Evolutionary conservation across 1,140 invertebrate species (phyloP).

Genomic region (Drosophila ercepeae): DNA sequence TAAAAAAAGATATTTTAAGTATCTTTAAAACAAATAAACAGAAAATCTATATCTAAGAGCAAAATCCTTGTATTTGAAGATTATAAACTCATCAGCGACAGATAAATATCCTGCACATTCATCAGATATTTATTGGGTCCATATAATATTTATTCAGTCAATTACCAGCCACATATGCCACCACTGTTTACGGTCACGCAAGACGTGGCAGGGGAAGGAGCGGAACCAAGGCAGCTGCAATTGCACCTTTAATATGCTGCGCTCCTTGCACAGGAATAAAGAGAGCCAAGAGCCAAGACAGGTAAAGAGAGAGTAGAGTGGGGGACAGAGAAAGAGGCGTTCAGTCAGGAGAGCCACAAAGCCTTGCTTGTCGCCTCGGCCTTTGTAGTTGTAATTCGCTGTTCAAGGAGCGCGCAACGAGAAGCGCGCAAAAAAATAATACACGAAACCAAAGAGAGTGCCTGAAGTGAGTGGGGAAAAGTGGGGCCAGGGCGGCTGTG

Average conservation of each 20-base stretch:
- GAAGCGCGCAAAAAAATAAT: constrained; percentile 68
- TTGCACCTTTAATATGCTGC: constrained; percentile 68
- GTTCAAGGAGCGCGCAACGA: constrained; percentile 78
- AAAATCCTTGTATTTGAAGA: too few species aligned
- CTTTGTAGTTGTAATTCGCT: constrained; percentile 78
- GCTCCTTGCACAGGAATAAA: constrained; percentile 52
- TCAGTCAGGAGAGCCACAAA: constrained; percentile 26
- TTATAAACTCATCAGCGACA: too few species aligned
- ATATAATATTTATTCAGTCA: background rate
- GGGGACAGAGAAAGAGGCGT: constrained; percentile 27
- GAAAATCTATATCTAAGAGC: too few species aligned
- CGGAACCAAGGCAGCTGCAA: constrained; percentile 75
- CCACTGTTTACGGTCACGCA: constrained; percentile 69
- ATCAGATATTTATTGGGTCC: background rate
- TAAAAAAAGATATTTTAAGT: too few species aligned
- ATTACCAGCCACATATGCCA: constrained; percentile 4
- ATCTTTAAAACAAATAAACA: too few species aligned
- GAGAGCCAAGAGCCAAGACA: constrained; percentile 19
- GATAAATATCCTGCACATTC: too few species aligned
- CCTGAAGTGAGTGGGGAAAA: constrained; percentile 25
- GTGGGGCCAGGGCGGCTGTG: constrained; percentile 23
- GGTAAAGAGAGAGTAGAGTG: constrained; percentile 12
- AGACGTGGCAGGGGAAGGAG: constrained; percentile 57
- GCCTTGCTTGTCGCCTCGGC: constrained; percentile 51
- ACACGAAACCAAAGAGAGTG: constrained; percentile 34